Evolutionary conservation across 2,113 vertebrate genomes (phyloP).

Genomic region (Onychorhynchus coronatus): DNA sequence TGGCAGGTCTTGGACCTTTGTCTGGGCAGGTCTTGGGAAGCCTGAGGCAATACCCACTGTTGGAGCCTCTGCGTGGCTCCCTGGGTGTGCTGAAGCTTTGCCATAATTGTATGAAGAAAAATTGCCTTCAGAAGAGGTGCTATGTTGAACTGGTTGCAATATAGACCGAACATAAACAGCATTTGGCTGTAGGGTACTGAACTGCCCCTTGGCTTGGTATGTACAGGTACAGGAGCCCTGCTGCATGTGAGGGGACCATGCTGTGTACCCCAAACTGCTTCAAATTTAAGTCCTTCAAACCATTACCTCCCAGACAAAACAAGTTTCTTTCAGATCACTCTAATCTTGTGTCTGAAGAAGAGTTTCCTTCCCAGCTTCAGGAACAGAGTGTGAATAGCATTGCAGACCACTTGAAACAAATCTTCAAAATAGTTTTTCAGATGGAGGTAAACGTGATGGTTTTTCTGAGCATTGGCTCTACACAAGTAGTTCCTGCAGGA

Average conservation of each 20-base stretch:
- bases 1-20: rapidly evolving
- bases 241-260: rapidly evolving
- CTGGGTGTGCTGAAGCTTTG: neutral
- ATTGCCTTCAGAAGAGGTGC: neutral
- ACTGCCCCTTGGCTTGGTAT: neutral
- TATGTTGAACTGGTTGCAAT: neutral
- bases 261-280: rapidly evolving
- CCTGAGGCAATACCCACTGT: rapidly evolving
- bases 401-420: neutral
- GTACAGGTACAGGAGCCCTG: neutral
- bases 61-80: no score
- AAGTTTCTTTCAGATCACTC: neutral
- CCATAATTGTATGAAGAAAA: neutral
- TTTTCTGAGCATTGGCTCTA: neutral
- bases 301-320: neutral
- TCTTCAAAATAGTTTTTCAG: neutral
- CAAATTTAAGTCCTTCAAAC: neutral
- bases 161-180: neutral
- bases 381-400: neutral
- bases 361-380: neutral
- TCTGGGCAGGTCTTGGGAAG: neutral
- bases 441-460: neutral
- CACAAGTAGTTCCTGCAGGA: neutral
- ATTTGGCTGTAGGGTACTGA: neutral
- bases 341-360: neutral